Conservation (phyloP, 2,888 invertebrate genomes). For the Tanypteryx hageni region DNA sequence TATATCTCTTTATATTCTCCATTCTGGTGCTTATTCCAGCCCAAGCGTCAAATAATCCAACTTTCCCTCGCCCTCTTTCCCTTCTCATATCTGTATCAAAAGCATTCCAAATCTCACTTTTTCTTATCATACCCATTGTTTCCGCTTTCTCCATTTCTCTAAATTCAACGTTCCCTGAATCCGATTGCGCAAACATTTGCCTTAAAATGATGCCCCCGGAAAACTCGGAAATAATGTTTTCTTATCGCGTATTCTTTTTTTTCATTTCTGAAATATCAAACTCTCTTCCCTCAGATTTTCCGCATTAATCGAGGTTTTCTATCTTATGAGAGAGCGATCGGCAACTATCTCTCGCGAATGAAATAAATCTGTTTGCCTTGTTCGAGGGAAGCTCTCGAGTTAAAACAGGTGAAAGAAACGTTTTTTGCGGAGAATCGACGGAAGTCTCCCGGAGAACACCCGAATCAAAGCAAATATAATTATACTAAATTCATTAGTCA, state of each 20-base stretch:
- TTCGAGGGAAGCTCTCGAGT: background rate
- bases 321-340: background rate
- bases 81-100: no score
- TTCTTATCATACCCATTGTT: background rate
- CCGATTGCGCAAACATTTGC: conserved; percentile 13
- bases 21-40: no score
- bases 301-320: background rate
- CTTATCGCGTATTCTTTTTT: background rate
- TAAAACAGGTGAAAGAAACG: background rate
- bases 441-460: background rate
- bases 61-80: no score
- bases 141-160: background rate
- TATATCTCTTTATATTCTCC: no score
- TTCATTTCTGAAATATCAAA: background rate
- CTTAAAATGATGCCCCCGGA: background rate
- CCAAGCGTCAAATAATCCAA: no score
- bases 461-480: background rate
- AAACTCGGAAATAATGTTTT: background rate
- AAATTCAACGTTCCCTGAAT: background rate
- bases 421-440: background rate
- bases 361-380: background rate
- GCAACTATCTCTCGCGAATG: background rate
- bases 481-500: background rate
- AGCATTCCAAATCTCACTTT: background rate
- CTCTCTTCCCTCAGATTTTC: background rate